Base-by-base conservation (phyloP, 2,888 invertebrate species). In the Spatulosminthurus flaviceps region DNA sequence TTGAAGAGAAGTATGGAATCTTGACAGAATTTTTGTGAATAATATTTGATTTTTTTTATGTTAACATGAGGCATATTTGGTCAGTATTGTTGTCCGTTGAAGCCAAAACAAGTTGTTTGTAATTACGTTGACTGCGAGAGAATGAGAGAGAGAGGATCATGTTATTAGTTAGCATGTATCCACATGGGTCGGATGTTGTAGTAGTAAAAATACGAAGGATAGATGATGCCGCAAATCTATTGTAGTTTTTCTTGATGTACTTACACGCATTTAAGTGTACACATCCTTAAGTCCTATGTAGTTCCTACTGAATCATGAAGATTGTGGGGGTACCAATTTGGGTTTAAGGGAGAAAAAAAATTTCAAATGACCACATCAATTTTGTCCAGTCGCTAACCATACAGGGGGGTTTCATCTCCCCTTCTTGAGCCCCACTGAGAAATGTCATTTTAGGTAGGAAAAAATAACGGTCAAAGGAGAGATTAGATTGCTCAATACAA, bases 401-500 rank as follows among this genome's bases (percentile, higher is more conserved):
- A 71, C 22, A 71, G 22, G 60, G 60, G 73, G 29, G 73, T 60
- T 60, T 73, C 73, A 73, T 43, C 60, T 73, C 73, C 67, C 76
- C 67, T 21, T 70, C 70, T 13, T 70, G 41, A 70, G 70, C 51
- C 76, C 76, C 67, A 76, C 76, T 71, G 78, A 72, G 78, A 78
- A 78, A 78, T 78, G 78, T 78, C 78, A 64, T 78, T 78, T 78
- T 51, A 64, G 61, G 61, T 71, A 61, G 51, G 66, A 76, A 76
- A 69, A 78, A 78, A 72, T 78, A 78, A 78, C 78, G 78, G 78
- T 72, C 78, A 78, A 78, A 78, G 71, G 64, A 78, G 71, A 78
- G 72, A 78, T 72, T 78, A 78, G 51, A 71, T 64, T 78, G 64
- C 64, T 72, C 66, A 78, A 78, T 66, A 78, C 72, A 72, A 78